These are phyloP conservation scores for Melinaea menophilus DNA, from an alignment of 2,888 invertebrate species.

Conservation along the genomic window DNA sequence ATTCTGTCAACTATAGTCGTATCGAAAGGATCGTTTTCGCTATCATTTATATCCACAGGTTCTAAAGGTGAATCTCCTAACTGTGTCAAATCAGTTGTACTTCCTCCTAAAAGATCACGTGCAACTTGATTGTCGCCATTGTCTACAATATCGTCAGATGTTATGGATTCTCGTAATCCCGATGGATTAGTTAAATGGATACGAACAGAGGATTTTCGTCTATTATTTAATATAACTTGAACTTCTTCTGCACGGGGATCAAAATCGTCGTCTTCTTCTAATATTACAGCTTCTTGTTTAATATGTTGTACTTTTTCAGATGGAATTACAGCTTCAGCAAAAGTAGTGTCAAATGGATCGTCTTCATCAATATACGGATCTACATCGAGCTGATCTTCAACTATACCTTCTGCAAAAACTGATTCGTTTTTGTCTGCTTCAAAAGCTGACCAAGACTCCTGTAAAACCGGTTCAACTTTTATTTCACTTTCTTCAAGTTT, in stretches of 20 bases:
- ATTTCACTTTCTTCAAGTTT: constrained; percentile 66
- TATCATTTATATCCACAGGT: constrained; percentile 76
- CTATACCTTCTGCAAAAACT: constrained; percentile 67
- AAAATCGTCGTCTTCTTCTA: constrained; percentile 77
- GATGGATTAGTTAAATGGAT: constrained; percentile 82
- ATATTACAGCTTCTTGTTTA: constrained; percentile 59
- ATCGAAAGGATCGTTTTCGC: constrained; percentile 89
- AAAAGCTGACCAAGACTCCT: constrained; percentile 82
- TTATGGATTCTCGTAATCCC: constrained; percentile 78
- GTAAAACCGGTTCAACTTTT: constrained; percentile 62
- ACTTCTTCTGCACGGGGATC: constrained; percentile 82
- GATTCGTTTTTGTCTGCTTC: constrained; percentile 73
- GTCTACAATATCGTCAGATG: constrained; percentile 70
- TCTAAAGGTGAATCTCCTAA: constrained; percentile 82
- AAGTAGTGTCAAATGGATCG: constrained; percentile 92
- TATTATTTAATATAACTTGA: constrained; percentile 57
- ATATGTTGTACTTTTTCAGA: constrained; percentile 55
- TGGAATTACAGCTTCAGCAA: constrained; percentile 86
- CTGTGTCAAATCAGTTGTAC: constrained; percentile 85
- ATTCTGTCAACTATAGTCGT: constrained; percentile 86
- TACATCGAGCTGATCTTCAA: constrained; percentile 69
- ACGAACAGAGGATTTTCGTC: constrained; percentile 73
- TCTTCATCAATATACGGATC: constrained; percentile 77
- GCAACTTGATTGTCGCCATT: constrained; percentile 64
- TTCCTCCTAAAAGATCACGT: constrained; percentile 85